Percentiles rank a stretch among this genome's conserved stretches.
phyloP scores from a whole-genome alignment of 2,888 invertebrate genomes.

The Tubulanus polymorphus region DNA sequence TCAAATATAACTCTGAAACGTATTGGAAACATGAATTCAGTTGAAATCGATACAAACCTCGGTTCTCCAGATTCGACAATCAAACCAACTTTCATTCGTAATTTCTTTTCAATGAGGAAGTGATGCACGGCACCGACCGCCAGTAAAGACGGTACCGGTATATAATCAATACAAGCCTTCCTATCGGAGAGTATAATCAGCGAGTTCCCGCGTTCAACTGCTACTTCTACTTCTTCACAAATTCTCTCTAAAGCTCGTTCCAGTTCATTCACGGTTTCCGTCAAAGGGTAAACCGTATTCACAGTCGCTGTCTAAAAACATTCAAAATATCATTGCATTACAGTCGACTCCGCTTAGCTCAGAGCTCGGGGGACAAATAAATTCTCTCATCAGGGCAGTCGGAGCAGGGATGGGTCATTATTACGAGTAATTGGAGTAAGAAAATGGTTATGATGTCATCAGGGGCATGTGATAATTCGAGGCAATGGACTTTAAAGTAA shows the following conservation, averaged over 20 bases:
- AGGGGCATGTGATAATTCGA: no score
- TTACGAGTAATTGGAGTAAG: no score
- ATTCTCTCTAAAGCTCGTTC: slow-evolving; percentile 74
- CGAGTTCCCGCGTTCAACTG: slow-evolving; percentile 74
- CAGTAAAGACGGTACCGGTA: slow-evolving; percentile 68
- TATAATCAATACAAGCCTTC: slow-evolving; percentile 54
- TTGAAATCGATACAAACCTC: slow-evolving; percentile 59
- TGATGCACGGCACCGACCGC: slow-evolving; percentile 93
- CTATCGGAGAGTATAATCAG: slow-evolving; percentile 82
- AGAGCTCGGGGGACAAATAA: not conserved
- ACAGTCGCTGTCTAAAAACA: slow-evolving; percentile 66
- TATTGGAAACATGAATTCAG: no score
- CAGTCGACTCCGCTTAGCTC: not conserved
- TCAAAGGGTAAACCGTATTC: slow-evolving; percentile 81
- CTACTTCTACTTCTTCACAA: slow-evolving; percentile 74
- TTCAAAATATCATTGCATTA: not conserved
- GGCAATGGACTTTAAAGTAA: no score
- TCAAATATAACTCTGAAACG: no score
- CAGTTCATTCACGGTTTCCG: slow-evolving; percentile 70
- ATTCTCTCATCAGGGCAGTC: not conserved
- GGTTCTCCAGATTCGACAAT: slow-evolving; percentile 96
- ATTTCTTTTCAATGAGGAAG: slow-evolving; percentile 86
- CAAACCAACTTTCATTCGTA: slow-evolving; percentile 93
- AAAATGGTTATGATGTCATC: no score
- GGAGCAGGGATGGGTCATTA: no score